Evolutionary conservation across 2,797 vertebrate genomes (phyloP), one percentile per base, ranked within the genome.

Genomic region (Onychomys arenicola): DNA sequence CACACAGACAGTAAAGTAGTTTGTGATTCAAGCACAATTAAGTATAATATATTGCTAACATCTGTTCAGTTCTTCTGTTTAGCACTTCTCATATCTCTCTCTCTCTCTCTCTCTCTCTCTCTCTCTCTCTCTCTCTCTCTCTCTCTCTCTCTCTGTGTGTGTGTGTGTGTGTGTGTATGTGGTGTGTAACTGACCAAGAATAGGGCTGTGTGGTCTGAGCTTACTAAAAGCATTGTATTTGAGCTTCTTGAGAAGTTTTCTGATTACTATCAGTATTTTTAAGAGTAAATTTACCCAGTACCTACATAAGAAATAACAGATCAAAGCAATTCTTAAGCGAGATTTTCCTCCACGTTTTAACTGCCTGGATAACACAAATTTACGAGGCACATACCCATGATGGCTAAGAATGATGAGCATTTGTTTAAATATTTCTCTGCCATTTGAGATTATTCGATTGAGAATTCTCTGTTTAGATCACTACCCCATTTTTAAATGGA

Each of bases 1-100:
- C 69, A 91, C 40, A 92, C 89, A 80, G 52, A 95, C 21, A n/a
- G 8, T 89, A 97, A 96, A 93, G 89, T 34, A 95, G 92, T 93
- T 94, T 93, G 76, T 75, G 77, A 90, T 76, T 96, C 90, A 97
- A 97, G 89, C 37, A 69, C 78, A 97, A 80, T 95, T 96, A 96
- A 94, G 37, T 89, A 25, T 90, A 89, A 93, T 61, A 65, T 57
- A 93, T 94, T 82, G 46, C 69, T 83, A 91, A 75, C 90, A 52
- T 94, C 43, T 94, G 89, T 76, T 84, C 97, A 82, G 52, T 90
- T 13, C 11, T 52, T 94, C 43, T 94, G 86, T 76, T 84, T 97
- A 82, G 52, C 90, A 11, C 11, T 25, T 88, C 52, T 83, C 93
- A 65, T 94, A 91, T 57, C 61, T 61, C 87, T 16, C 2, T 55